phyloP scores from a whole-genome alignment of 2,113 vertebrate species.

The Pteronura brasiliensis region DNA sequence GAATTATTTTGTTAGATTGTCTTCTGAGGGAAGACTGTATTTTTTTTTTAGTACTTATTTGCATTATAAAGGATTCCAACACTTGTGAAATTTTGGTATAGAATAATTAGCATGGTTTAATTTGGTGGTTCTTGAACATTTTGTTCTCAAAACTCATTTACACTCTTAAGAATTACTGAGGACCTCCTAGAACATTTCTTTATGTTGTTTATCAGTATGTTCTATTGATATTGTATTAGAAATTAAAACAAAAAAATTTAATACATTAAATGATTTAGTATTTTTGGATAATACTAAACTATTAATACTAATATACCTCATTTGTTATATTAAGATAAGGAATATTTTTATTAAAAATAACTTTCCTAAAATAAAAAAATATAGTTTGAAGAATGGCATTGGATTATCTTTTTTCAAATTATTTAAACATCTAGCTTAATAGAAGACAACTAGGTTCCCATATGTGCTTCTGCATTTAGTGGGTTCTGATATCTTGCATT shows the following conservation, averaged over 20 bases:
- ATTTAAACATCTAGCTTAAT: not conserved
- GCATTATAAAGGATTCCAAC: not conserved
- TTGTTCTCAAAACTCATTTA: not conserved
- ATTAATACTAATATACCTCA: not conserved
- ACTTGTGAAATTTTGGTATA: not conserved
- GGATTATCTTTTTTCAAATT: not conserved
- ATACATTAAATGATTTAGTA: not conserved
- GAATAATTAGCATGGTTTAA: slow-evolving; percentile 13
- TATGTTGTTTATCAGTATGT: not conserved
- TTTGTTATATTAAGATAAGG: not conserved
- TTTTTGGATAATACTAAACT: not conserved
- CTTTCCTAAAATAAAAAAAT: not conserved
- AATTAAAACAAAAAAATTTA: slow-evolving; percentile 8
- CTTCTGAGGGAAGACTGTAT: not conserved
- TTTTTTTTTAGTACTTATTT: not conserved
- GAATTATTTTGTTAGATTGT: slow-evolving; percentile 42
- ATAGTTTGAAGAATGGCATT: not conserved
- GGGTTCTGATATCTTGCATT: not conserved
- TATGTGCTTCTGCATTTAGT: not conserved
- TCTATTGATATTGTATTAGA: not conserved
- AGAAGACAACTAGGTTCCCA: not conserved
- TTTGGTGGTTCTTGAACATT: not conserved
- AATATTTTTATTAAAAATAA: not conserved
- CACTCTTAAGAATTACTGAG: not conserved
- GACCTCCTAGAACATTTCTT: not conserved